Evolutionary conservation across 2,797 vertebrate genomes (phyloP), one percentile per base, ranked within the genome.

Genomic region (Hydrolagus colliei): DNA sequence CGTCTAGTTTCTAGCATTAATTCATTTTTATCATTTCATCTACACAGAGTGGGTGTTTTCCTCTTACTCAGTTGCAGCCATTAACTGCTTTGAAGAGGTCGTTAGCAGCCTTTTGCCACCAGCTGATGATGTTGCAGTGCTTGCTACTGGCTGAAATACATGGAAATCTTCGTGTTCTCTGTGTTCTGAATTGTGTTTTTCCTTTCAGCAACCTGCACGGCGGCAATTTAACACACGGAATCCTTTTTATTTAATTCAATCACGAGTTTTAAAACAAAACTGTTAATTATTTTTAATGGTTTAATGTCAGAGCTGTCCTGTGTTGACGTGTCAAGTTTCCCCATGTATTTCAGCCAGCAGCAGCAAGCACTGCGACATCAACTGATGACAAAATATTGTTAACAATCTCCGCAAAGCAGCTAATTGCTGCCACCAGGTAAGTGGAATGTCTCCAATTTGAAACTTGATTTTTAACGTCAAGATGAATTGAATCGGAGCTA

Each of bases 341-440:
- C 79, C 79, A 84, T 84, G 65, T 84, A 84, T 84, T 84, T 84
- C 65, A 84, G 79, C 79, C 79, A 84, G 65, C 79, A 84, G 71
- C 79, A 71, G 79, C 32, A 84, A 84, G 65, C 9, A 18, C 79
- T 84, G 79, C 71, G 79, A 52, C 32, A 35, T 84, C 78, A 84
- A 35, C 79, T 71, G 79, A 84, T 71, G 79, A 84, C 79, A 84
- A 84, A 82, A 71, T 84, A 84, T 67, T 84, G 79, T 84, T 84
- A 41, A 84, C 65, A 9, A 41, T 84, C 32, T 84, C 79, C 9
- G 18, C 79, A 84, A 84, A 84, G 79, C 79, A 84, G 79, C 71
- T 84, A 84, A 84, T 84, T 68, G 32, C 79, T 84, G 65, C 65
- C n/a, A n/a, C 32, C 79, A 71, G 65, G 79, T 84, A 67, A 84